Evolutionary conservation across 2,888 invertebrate genomes (phyloP).

Genomic region (Crossocerus cetratus): DNA sequence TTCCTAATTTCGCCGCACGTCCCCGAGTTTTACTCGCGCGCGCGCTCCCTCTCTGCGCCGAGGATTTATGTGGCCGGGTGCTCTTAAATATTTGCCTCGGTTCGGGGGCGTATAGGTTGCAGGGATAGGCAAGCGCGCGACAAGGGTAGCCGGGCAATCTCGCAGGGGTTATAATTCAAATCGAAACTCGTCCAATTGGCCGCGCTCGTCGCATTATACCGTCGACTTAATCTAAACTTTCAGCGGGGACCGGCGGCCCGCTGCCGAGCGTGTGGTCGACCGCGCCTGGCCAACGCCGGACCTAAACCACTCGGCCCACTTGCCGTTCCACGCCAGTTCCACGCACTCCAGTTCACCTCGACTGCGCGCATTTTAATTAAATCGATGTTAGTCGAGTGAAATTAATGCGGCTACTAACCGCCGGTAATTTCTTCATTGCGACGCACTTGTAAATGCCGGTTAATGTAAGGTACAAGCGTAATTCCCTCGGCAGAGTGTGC

Average conservation of each 20-base stretch:
- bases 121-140: not conserved
- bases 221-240: conserved; percentile 71
- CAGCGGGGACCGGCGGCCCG: conserved; percentile 19
- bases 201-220: conserved; percentile 65
- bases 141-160: conserved; percentile 25
- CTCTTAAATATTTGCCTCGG: conserved; percentile 10
- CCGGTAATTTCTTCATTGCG: not conserved
- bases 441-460: not conserved
- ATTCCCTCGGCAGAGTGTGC: not conserved
- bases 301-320: no score
- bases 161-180: conserved; percentile 63
- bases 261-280: no score
- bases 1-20: not conserved
- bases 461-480: not conserved
- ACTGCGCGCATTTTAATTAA: no score
- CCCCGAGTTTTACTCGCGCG: not conserved
- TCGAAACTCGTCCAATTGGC: conserved; percentile 70
- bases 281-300: no score
- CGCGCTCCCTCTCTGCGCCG: not conserved
- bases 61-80: not conserved
- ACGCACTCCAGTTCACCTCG: no score
- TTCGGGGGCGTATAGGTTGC: not conserved
- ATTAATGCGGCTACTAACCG: no score
- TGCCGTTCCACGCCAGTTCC: no score
- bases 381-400: no score